Percentiles rank a stretch among this genome's conserved stretches.
Evolutionary conservation across 2,797 vertebrate species (phyloP).

Genomic region (Cetoscarus ocellatus): DNA sequence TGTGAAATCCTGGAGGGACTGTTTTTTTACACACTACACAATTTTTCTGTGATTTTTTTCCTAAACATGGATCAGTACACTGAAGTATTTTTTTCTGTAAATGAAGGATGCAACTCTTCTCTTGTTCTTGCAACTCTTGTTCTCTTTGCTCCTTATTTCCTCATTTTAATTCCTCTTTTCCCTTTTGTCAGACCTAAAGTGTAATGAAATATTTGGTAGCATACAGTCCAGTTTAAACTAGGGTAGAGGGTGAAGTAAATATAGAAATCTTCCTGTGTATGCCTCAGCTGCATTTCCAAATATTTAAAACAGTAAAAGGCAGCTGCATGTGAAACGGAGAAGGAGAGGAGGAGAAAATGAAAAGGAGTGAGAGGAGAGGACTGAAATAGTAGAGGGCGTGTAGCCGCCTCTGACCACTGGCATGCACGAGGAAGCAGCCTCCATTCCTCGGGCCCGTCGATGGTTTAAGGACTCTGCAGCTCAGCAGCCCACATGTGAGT

Average conservation of each 20-base stretch:
- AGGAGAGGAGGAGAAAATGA: slow-evolving; percentile 11
- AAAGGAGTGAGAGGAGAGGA: slow-evolving; percentile 45
- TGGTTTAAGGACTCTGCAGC: slow-evolving; percentile 72
- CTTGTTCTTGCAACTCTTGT: no score
- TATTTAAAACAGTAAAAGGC: slow-evolving; percentile 25
- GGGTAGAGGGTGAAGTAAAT: not conserved
- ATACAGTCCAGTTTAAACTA: slow-evolving; percentile 1
- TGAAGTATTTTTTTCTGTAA: no score
- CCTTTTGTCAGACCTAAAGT: not conserved
- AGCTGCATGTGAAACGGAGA: slow-evolving; percentile 54
- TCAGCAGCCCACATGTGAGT: slow-evolving; percentile 80
- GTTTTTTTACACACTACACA: no score
- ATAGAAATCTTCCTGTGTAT: not conserved
- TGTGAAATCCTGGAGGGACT: no score
- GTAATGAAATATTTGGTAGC: not conserved
- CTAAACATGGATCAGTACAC: no score
- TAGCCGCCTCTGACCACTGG: slow-evolving; percentile 84
- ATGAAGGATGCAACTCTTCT: no score
- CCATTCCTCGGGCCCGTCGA: slow-evolving; percentile 76
- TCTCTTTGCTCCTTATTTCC: no score
- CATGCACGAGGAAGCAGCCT: slow-evolving; percentile 85
- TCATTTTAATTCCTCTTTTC: not conserved
- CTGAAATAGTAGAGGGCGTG: slow-evolving; percentile 87
- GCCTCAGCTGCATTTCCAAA: slow-evolving; percentile 34
- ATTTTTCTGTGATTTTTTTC: no score